These are phyloP conservation scores for Odobenus rosmarus DNA, from an alignment of 2,113 vertebrate species.

Conservation along the genomic window DNA sequence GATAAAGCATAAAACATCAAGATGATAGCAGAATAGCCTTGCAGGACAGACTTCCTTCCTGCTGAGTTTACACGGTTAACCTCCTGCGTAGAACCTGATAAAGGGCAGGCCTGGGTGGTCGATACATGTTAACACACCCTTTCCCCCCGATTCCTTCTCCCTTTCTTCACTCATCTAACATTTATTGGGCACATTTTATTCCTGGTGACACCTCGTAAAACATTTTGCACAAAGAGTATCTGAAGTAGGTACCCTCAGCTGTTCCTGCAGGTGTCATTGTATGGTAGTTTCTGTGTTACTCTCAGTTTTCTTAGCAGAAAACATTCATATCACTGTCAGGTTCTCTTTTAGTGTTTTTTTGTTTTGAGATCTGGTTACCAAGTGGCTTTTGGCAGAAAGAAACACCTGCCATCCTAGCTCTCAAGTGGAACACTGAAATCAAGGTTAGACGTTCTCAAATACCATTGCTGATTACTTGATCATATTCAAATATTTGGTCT, in stretches of 20 bases:
- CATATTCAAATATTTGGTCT: background rate
- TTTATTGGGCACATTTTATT: background rate
- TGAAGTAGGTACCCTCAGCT: too few species aligned
- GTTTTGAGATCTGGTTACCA: background rate
- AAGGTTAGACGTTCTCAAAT: background rate
- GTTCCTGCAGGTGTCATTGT: background rate
- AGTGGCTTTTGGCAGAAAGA: background rate
- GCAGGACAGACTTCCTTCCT: background rate
- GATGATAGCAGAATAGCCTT: background rate
- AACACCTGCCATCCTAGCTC: background rate
- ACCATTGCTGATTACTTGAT: background rate
- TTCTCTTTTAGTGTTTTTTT: background rate
- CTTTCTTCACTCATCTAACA: background rate
- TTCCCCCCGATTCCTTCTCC: background rate
- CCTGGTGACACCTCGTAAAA: background rate
- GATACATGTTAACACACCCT: too few species aligned
- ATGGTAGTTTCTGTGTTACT: background rate
- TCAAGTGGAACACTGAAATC: background rate
- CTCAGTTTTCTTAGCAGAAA: background rate
- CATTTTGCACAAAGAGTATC: background rate
- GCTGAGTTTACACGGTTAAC: background rate
- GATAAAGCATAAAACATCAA: background rate
- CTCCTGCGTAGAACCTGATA: background rate
- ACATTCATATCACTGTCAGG: background rate
- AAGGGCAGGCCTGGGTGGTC: background rate